Conservation (phyloP, 2,797 vertebrate species). For the Pseudotriccus pelzelni region DNA sequence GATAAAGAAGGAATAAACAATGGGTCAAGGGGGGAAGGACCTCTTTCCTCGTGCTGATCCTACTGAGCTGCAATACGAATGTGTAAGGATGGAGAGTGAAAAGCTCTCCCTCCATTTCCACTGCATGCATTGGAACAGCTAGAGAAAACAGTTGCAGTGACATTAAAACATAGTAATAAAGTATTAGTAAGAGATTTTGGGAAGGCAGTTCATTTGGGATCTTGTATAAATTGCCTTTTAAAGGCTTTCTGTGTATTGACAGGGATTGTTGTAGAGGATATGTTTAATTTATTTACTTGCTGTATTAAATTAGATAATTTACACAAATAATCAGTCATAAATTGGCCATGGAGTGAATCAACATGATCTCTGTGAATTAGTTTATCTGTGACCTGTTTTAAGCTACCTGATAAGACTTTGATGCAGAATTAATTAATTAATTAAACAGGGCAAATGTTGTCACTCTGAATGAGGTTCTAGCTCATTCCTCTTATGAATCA, state of each 20-base stretch:
- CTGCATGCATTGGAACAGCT: not conserved
- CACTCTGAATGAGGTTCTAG: conserved; percentile 7
- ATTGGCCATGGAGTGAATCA: conserved; percentile 41
- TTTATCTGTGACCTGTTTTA: conserved; percentile 47
- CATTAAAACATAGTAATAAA: not conserved
- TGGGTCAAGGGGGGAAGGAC: not conserved
- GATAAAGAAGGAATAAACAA: not conserved
- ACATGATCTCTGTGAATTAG: conserved; percentile 37
- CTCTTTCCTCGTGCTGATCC: not conserved
- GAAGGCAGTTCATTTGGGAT: conserved; percentile 33
- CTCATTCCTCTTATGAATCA: conserved; percentile 2
- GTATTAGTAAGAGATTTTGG: not conserved
- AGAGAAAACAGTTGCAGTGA: not conserved
- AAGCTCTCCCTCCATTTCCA: not conserved
- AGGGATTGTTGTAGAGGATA: conserved; percentile 11
- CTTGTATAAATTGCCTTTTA: conserved; percentile 41
- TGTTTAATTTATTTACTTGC: conserved; percentile 66
- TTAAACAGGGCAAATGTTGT: conserved; percentile 37
- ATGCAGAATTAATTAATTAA: conserved; percentile 68
- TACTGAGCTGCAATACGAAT: not conserved
- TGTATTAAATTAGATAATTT: conserved; percentile 67
- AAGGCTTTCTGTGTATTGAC: conserved; percentile 24
- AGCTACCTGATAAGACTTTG: conserved; percentile 50
- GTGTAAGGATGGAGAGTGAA: not conserved
- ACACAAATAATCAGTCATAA: conserved; percentile 44